A percentile compares a stretch with the other conserved stretches of the same genome.
phyloP scores from a whole-genome alignment of 2,888 invertebrate genomes.

The Drosophila atripex region DNA sequence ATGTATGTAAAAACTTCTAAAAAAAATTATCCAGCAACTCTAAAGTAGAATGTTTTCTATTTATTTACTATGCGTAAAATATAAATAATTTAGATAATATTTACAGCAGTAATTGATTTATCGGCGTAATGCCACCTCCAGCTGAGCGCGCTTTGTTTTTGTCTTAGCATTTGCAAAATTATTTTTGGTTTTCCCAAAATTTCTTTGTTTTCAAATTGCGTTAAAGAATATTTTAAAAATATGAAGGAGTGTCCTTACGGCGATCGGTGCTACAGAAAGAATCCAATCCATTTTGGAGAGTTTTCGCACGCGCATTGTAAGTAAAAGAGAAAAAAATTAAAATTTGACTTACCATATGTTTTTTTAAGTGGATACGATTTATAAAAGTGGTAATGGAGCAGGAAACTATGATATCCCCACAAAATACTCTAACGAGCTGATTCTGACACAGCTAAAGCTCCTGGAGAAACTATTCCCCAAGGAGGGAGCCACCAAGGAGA shows the following conservation, averaged over 20 bases:
- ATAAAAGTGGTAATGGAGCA: constrained; percentile 83
- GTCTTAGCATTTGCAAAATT: constrained; percentile 16
- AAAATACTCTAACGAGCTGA: constrained; percentile 84
- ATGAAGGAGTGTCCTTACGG: constrained; percentile 89
- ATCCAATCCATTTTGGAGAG: constrained; percentile 93
- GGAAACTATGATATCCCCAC: constrained; percentile 86
- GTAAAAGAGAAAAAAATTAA: constrained; percentile 4
- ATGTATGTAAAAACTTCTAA: too few relatives aligned
- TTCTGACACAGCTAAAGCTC: constrained; percentile 87
- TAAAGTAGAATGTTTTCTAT: too few relatives aligned
- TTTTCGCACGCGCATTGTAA: constrained; percentile 92
- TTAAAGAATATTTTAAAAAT: constrained; percentile 5
- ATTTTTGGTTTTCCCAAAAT: constrained; percentile 4
- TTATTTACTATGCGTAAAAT: too few relatives aligned
- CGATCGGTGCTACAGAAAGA: constrained; percentile 91
- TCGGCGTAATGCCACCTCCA: constrained; percentile 10
- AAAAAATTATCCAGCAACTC: too few relatives aligned
- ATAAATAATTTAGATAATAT: too few relatives aligned
- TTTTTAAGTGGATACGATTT: constrained; percentile 87
- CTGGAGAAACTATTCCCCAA: constrained; percentile 82
- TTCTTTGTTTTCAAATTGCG: neutral
- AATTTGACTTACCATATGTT: neutral
- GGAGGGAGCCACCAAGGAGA: constrained; percentile 18
- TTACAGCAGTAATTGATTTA: constrained; percentile 2
- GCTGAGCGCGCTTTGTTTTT: constrained; percentile 39